Percentiles rank a stretch among this genome's conserved stretches.
phyloP scores from a whole-genome alignment of 2,113 vertebrate species.

The Phodopus roborovskii region DNA sequence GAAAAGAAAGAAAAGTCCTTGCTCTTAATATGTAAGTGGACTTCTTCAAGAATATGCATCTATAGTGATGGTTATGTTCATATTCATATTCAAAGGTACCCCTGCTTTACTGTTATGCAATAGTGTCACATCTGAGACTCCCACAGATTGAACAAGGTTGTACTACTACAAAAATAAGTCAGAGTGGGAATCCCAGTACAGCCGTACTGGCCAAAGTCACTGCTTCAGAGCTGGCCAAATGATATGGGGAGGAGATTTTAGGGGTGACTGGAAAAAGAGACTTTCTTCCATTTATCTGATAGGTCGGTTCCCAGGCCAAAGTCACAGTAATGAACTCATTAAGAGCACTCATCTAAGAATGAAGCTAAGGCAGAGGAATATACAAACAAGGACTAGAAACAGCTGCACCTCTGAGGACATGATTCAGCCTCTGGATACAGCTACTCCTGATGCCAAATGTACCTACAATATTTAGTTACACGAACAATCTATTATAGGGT shows the following conservation, averaged over 20 bases:
- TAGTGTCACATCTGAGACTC: background rate
- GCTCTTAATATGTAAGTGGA: background rate
- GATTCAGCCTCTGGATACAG: background rate
- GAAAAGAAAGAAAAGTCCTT: background rate
- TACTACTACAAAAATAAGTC: background rate
- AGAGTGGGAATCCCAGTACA: background rate
- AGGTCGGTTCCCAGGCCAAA: background rate
- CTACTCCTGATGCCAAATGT: background rate
- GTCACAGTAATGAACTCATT: background rate
- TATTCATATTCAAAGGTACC: background rate
- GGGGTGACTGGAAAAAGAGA: background rate
- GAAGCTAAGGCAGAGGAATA: background rate
- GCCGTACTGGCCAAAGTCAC: background rate
- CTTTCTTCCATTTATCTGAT: constrained; percentile 12
- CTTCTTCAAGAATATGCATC: background rate
- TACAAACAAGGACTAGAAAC: background rate
- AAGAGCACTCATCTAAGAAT: background rate
- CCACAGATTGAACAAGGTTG: background rate
- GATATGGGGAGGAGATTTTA: background rate
- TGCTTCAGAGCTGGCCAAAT: background rate
- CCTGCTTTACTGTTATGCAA: background rate
- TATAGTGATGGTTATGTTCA: background rate
- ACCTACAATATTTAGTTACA: background rate
- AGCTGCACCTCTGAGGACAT: background rate
- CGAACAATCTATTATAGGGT: background rate